Conservation (phyloP, 1,140 invertebrate genomes). For the Halotydeus destructor region DNA sequence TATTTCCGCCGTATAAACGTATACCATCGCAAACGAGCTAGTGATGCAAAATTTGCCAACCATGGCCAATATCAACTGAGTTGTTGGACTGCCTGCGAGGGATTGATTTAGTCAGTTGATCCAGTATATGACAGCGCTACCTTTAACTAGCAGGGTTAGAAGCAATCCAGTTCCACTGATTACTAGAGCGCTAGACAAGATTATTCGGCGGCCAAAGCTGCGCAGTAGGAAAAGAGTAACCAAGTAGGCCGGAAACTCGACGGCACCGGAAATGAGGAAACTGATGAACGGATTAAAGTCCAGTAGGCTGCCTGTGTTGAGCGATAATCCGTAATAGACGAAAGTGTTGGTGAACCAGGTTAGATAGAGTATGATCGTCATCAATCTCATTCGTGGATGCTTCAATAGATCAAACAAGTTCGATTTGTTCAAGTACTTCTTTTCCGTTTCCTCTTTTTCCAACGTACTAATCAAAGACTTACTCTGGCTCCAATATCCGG, state of each 20-base stretch:
- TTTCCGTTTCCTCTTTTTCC: neutral
- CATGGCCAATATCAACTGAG: constrained; percentile 55
- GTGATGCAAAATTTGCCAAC: constrained; percentile 59
- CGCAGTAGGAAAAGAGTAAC: constrained; percentile 32
- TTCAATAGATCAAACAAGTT: neutral
- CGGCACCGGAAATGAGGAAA: constrained; percentile 47
- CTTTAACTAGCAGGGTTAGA: too few relatives aligned
- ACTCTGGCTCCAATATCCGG: too few relatives aligned
- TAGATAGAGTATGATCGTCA: neutral
- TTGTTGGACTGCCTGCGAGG: too few relatives aligned
- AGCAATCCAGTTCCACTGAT: too few relatives aligned
- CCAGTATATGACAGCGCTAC: too few relatives aligned
- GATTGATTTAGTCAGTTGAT: too few relatives aligned
- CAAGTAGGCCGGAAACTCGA: constrained; percentile 53
- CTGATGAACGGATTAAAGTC: constrained; percentile 52
- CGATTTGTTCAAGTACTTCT: neutral
- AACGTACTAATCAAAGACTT: too few relatives aligned
- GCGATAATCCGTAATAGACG: constrained; percentile 58
- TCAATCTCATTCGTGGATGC: neutral
- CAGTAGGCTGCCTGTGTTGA: constrained; percentile 48
- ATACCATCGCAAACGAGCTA: constrained; percentile 52
- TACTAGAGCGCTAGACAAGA: too few relatives aligned
- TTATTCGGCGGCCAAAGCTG: neutral
- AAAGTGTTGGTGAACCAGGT: constrained; percentile 33
- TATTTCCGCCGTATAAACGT: constrained; percentile 57